Percentiles rank a stretch among this genome's conserved stretches.
phyloP scores from a whole-genome alignment of 2,113 vertebrate species.

The Podarcis raffonei region DNA sequence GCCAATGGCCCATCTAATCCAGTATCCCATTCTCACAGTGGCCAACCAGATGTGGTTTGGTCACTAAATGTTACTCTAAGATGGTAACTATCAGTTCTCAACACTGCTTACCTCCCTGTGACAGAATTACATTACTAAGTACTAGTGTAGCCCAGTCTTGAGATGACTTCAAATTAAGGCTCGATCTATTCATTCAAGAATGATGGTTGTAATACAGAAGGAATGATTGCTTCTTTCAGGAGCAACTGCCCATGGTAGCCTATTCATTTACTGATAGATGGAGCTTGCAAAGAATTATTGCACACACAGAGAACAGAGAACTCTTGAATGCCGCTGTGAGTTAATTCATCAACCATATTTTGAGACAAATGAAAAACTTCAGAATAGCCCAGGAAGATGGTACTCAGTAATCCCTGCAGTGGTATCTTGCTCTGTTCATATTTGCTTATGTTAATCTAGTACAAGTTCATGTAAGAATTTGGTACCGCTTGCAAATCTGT shows the following conservation, averaged over 20 bases:
- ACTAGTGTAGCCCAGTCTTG: neutral
- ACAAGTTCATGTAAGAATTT: neutral
- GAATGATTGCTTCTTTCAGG: neutral
- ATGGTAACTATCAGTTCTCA: neutral
- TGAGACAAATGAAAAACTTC: neutral
- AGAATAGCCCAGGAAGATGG: neutral
- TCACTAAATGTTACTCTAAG: no score
- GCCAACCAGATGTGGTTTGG: no score
- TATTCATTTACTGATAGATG: neutral
- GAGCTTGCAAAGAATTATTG: no score
- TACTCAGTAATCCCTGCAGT: no score
- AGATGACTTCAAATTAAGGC: neutral
- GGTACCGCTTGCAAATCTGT: neutral
- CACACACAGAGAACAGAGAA: neutral
- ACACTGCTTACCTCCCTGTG: no score
- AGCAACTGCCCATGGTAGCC: neutral
- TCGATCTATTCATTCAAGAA: neutral
- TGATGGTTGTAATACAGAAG: neutral
- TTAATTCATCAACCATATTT: neutral
- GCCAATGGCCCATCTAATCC: no score
- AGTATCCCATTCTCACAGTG: no score
- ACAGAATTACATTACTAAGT: neutral
- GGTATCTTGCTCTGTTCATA: neutral
- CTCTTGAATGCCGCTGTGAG: neutral
- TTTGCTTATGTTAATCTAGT: neutral